These are phyloP conservation scores for Atta cephalotes DNA, from an alignment of 1,140 invertebrate species.

Conservation along the genomic window DNA sequence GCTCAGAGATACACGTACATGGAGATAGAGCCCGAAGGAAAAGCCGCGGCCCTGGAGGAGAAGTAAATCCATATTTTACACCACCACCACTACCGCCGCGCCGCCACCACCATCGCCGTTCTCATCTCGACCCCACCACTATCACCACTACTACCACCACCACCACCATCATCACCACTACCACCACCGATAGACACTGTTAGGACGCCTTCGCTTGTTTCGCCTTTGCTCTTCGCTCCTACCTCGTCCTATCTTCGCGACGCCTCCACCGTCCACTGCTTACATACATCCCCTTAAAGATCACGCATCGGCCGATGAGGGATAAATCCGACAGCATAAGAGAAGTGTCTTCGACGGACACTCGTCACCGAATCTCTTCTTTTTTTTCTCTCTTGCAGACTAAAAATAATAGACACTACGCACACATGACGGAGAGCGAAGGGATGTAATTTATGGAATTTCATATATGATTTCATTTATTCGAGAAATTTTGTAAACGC, in stretches of 20 bases:
- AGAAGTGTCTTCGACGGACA: conserved; percentile 71
- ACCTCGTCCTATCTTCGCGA: conserved; percentile 40
- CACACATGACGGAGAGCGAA: conserved; percentile 14
- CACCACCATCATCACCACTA: conserved; percentile 19
- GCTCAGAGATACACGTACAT: conserved; percentile 76
- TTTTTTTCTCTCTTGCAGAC: conserved; percentile 23
- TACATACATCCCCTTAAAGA: conserved; percentile 78
- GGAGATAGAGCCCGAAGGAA: conserved; percentile 81
- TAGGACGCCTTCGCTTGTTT: conserved; percentile 82
- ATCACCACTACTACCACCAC: conserved; percentile 43
- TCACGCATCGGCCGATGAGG: conserved; percentile 70
- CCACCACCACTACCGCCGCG: conserved; percentile 80
- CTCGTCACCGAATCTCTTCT: conserved; percentile 66
- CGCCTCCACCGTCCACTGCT: conserved; percentile 67
- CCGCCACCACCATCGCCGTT: conserved; percentile 49
- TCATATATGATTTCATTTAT: conserved; percentile 60
- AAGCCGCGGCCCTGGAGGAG: conserved; percentile 82
- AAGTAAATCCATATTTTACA: conserved; percentile 86
- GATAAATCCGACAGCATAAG: conserved; percentile 66
- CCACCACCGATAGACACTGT: conserved; percentile 56
- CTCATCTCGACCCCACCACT: conserved; percentile 52
- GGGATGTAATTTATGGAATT: conserved; percentile 73
- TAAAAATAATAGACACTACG: conserved; percentile 64
- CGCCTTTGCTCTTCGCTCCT: conserved; percentile 65
- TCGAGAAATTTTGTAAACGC: conserved; percentile 61